phyloP scores from a whole-genome alignment of 2,113 vertebrate genomes.

The Galemys pyrenaicus region DNA sequence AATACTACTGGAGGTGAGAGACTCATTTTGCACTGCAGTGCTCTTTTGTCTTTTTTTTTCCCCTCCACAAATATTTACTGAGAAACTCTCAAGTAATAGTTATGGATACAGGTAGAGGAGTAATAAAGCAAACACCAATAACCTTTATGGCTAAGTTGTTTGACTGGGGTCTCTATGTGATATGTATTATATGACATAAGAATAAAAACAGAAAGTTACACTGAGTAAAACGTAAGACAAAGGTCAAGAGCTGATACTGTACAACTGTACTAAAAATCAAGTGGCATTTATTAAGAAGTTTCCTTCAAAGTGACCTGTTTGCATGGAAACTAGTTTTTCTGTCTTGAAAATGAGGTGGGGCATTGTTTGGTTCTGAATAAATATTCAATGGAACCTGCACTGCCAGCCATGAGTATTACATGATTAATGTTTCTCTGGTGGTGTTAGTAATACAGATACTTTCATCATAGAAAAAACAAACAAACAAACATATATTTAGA shows the following conservation, averaged over 20 bases:
- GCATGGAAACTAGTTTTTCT: background rate
- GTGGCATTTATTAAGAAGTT: background rate
- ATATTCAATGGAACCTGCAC: background rate
- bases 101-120: background rate
- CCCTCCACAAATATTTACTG: background rate
- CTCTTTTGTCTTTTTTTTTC: background rate
- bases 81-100: background rate
- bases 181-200: background rate
- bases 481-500: background rate
- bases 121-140: background rate
- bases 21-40: background rate
- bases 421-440: background rate
- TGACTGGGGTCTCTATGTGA: background rate
- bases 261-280: background rate
- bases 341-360: background rate
- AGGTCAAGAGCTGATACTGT: background rate
- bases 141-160: background rate
- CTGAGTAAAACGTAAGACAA: background rate
- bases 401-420: background rate
- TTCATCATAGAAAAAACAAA: no score
- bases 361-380: background rate
- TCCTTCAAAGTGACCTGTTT: background rate
- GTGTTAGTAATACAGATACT: background rate
- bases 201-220: background rate
- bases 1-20: background rate